Conservation (phyloP, 2,113 vertebrate genomes). For the Eulemur rufifrons region DNA sequence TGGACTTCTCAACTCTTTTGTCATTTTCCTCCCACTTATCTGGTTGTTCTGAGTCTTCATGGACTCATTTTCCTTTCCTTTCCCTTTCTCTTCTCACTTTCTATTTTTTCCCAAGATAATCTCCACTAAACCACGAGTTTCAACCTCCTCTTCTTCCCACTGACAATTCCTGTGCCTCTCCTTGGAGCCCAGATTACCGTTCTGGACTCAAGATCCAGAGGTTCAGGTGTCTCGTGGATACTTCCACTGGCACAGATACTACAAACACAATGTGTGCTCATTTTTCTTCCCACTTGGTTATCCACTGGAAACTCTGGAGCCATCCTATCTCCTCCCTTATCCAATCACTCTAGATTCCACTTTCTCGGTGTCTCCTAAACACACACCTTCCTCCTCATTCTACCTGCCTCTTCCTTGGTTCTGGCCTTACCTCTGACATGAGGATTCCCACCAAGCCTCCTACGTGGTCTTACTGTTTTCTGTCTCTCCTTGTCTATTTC, state of each 20-base stretch:
- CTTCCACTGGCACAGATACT: background rate
- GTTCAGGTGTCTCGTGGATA: background rate
- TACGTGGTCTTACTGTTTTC: background rate
- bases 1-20: background rate
- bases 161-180: background rate
- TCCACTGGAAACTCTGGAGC: background rate
- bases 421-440: background rate
- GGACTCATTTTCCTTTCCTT: background rate
- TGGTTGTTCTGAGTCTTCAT: background rate
- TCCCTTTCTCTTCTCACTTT: background rate
- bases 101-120: background rate
- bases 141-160: background rate
- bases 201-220: background rate
- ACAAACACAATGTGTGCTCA: fast-evolving
- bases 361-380: background rate
- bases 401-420: background rate
- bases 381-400: background rate
- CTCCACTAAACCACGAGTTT: background rate
- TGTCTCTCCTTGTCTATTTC: background rate
- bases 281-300: background rate
- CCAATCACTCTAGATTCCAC: background rate
- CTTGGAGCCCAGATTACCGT: background rate
- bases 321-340: background rate
- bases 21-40: background rate
- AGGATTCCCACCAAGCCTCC: background rate